Percentiles rank a stretch among this genome's conserved stretches.
Conservation (phyloP, 2,797 vertebrate genomes). For the Mus spretus region DNA sequence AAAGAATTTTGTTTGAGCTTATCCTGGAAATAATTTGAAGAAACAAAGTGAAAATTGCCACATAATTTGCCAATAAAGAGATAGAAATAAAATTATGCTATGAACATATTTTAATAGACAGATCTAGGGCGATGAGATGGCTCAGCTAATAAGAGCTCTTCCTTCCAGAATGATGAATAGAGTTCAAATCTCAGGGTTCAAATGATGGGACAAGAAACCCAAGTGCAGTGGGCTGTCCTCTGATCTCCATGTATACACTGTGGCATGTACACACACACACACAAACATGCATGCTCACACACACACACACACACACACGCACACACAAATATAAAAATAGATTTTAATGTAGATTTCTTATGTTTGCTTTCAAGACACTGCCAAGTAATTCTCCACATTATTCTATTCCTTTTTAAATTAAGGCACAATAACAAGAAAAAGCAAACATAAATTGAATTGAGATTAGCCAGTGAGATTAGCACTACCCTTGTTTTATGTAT, state of each 20-base stretch:
- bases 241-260: background rate
- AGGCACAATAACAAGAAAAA: background rate
- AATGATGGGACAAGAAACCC: background rate
- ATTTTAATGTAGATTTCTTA: background rate
- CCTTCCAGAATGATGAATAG: too few species aligned
- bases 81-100: background rate
- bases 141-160: accelerated
- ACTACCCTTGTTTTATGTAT: background rate
- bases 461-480: background rate
- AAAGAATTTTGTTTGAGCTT: background rate
- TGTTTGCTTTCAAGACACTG: slow-evolving; percentile 25
- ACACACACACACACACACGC: background rate
- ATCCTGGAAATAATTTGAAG: slow-evolving; percentile 39
- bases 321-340: background rate
- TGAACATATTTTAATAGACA: background rate
- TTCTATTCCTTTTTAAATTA: slow-evolving; percentile 7
- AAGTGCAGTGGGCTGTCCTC: background rate
- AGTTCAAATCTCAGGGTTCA: background rate
- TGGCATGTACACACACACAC: background rate
- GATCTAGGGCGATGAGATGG: background rate
- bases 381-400: background rate
- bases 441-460: slow-evolving; percentile 10
- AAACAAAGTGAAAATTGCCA: slow-evolving; percentile 9
- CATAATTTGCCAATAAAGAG: background rate
- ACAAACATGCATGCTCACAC: background rate